Percentiles rank a stretch among this genome's conserved stretches.
Evolutionary conservation across 2,113 vertebrate species (phyloP).

Genomic region (Archocentrus centrarchus): DNA sequence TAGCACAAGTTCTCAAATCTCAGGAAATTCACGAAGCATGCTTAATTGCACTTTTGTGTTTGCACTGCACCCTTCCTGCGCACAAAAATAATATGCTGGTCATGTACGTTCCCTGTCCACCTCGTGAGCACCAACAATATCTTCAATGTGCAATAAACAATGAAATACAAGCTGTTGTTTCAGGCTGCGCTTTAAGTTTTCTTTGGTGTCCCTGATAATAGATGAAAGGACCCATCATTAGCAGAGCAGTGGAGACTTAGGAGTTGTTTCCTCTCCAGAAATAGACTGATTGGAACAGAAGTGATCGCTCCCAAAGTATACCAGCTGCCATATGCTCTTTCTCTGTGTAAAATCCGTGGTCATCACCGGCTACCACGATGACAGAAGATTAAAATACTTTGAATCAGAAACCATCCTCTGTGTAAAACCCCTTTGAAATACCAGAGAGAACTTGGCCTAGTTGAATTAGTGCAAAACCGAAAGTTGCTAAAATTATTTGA

Average conservation of each 20-base stretch:
- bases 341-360: constrained; percentile 4
- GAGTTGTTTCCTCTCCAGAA: constrained; percentile 46
- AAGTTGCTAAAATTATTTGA: background rate
- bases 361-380: constrained; percentile 46
- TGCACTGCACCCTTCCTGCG: background rate
- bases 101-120: background rate
- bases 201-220: constrained; percentile 26
- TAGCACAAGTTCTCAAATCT: background rate
- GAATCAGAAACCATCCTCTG: constrained; percentile 12
- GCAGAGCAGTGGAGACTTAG: constrained; percentile 18
- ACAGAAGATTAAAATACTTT: constrained; percentile 22
- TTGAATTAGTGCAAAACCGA: constrained; percentile 9
- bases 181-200: background rate
- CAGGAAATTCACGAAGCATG: background rate
- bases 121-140: constrained; percentile 11
- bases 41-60: background rate
- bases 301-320: background rate
- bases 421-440: constrained; percentile 34
- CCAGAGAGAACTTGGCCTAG: background rate
- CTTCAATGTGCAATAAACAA: background rate
- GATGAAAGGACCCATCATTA: constrained; percentile 40
- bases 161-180: constrained; percentile 19
- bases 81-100: background rate
- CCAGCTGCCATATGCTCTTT: constrained; percentile 4
- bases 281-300: constrained; percentile 15